phyloP scores from a whole-genome alignment of 2,888 invertebrate genomes.

The Andrena trimmerana region DNA sequence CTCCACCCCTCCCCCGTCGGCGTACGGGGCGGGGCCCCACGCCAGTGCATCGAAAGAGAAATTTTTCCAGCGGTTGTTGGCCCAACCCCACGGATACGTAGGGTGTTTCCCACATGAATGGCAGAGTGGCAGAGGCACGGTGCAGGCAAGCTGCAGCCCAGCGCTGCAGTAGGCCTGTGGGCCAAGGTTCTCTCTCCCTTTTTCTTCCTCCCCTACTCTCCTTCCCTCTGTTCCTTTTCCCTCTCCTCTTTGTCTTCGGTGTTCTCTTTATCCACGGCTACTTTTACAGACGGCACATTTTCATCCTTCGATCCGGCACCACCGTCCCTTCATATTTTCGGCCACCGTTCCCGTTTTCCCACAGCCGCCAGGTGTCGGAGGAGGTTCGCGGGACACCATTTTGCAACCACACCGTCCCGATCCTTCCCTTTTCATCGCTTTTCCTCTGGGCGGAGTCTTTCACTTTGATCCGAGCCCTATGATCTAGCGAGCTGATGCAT shows the following conservation, averaged over 20 bases:
- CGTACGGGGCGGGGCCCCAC: slow-evolving; percentile 62
- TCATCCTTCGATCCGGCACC: slow-evolving; percentile 6
- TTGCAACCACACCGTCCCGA: background rate
- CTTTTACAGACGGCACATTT: slow-evolving; percentile 34
- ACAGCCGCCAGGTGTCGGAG: background rate
- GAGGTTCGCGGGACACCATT: background rate
- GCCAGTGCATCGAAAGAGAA: slow-evolving; percentile 58
- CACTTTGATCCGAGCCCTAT: background rate
- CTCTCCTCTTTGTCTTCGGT: slow-evolving; percentile 45
- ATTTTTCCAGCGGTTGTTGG: slow-evolving; percentile 64
- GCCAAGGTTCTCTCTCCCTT: slow-evolving; percentile 66
- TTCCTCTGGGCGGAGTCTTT: slow-evolving; percentile 55
- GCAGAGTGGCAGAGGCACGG: slow-evolving; percentile 51
- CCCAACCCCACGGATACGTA: slow-evolving; percentile 54
- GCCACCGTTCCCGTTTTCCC: background rate
- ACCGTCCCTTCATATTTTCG: background rate
- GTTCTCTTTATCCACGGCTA: slow-evolving; percentile 34
- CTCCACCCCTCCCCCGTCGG: slow-evolving; percentile 12
- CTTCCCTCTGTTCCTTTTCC: slow-evolving; percentile 28
- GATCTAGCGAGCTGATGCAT: background rate
- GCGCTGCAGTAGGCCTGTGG: slow-evolving; percentile 76
- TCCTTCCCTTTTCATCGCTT: slow-evolving; percentile 20
- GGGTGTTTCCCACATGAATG: slow-evolving; percentile 69
- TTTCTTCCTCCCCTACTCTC: slow-evolving; percentile 34
- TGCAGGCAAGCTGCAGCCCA: slow-evolving; percentile 64